Evolutionary conservation across 1,140 invertebrate genomes (phyloP).

Genomic region (Tetramorium simillimum): DNA sequence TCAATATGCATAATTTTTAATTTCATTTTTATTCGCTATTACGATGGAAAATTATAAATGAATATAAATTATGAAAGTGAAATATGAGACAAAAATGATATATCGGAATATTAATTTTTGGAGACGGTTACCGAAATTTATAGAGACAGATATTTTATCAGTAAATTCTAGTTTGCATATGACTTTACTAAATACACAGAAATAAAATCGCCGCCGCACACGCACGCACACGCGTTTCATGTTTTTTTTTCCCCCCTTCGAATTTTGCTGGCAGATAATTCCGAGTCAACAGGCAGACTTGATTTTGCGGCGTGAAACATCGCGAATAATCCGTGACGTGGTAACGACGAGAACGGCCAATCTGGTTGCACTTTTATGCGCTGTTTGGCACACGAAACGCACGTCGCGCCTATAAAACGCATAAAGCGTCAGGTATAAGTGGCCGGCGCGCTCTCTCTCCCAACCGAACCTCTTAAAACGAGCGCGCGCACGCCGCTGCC

Average conservation of each 20-base stretch:
- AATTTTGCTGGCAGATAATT: constrained; percentile 39
- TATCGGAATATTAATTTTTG: neutral
- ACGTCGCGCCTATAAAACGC: constrained; percentile 80
- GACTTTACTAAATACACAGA: neutral
- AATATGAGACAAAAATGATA: neutral
- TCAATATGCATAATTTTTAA: neutral
- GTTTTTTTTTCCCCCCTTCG: neutral
- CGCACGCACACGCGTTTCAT: neutral
- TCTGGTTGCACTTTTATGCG: constrained; percentile 73
- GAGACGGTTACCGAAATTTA: neutral
- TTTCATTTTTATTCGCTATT: neutral
- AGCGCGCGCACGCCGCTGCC: constrained; percentile 60
- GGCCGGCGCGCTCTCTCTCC: constrained; percentile 73
- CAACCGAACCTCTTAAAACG: constrained; percentile 80
- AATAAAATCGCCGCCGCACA: neutral
- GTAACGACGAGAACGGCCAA: constrained; percentile 72
- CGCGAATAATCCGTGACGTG: constrained; percentile 71
- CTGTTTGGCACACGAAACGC: constrained; percentile 79
- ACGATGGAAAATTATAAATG: neutral
- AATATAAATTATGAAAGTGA: neutral
- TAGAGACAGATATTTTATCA: neutral
- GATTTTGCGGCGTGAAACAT: constrained; percentile 68
- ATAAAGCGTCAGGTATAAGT: constrained; percentile 80
- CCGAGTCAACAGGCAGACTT: constrained; percentile 46
- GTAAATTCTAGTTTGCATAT: neutral